phyloP scores from a whole-genome alignment of 2,888 invertebrate genomes.

The Acanthosoma haemorrhoidale region DNA sequence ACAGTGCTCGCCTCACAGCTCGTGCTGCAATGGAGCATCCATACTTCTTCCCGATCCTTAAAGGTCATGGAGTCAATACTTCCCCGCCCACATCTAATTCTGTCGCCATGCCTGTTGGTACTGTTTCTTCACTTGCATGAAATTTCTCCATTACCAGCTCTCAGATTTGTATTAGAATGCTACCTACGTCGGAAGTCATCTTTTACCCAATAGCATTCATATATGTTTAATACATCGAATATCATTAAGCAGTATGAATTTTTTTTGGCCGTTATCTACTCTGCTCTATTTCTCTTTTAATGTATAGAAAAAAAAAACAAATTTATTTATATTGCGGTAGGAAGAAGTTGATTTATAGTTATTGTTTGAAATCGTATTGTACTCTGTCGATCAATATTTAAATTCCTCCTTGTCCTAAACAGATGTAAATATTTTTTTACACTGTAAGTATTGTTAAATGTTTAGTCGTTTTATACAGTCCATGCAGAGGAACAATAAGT shows the following conservation, averaged over 20 bases:
- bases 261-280: slow-evolving; percentile 28
- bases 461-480: slow-evolving; percentile 35
- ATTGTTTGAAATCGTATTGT: slow-evolving; percentile 17
- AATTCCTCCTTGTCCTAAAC: slow-evolving; percentile 15
- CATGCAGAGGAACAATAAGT: slow-evolving; percentile 25
- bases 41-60: slow-evolving; percentile 64
- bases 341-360: slow-evolving; percentile 18
- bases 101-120: slow-evolving; percentile 28
- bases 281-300: slow-evolving; percentile 18
- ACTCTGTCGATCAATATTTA: slow-evolving; percentile 10
- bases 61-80: slow-evolving; percentile 25
- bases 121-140: slow-evolving; percentile 28
- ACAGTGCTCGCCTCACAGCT: slow-evolving; percentile 93
- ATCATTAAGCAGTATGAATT: slow-evolving; percentile 32
- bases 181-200: slow-evolving; percentile 1
- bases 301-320: slow-evolving; percentile 23
- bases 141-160: slow-evolving; percentile 21
- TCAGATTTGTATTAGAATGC: slow-evolving; percentile 15
- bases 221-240: slow-evolving; percentile 32
- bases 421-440: slow-evolving; percentile 40
- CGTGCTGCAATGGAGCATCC: slow-evolving; percentile 99
- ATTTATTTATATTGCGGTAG: slow-evolving; percentile 25
- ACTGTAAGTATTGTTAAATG: slow-evolving; percentile 35
- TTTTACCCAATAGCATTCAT: slow-evolving; percentile 25
- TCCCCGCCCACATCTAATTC: slow-evolving; percentile 27